phyloP scores from a whole-genome alignment of 2,797 vertebrate species.

The Pogoniulus pusillus region DNA sequence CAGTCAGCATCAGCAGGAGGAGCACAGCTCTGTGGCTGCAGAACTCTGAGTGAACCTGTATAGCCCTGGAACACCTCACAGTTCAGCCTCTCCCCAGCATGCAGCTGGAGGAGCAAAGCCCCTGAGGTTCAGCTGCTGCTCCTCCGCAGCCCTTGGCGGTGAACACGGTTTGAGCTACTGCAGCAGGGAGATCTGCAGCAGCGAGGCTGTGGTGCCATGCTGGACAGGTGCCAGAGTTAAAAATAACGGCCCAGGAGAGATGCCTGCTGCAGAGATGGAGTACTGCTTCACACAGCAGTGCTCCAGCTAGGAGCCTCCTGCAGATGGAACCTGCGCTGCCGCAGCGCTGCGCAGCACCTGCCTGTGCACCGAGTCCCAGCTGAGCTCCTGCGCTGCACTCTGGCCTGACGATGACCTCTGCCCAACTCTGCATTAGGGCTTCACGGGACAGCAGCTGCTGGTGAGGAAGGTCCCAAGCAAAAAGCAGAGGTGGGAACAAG shows the following conservation, averaged over 20 bases:
- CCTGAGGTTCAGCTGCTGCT: background rate
- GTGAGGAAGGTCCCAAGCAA: background rate
- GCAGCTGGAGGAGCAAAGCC: background rate
- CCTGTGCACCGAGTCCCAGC: background rate
- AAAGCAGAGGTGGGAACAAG: background rate
- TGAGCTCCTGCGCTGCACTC: background rate
- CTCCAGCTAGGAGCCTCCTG: fast-evolving
- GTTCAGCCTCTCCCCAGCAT: background rate
- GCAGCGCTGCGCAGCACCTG: background rate
- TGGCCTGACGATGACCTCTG: fast-evolving
- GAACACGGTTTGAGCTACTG: background rate
- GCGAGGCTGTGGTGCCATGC: background rate
- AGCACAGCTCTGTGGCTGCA: background rate
- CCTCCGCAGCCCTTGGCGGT: background rate
- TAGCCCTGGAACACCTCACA: fast-evolving
- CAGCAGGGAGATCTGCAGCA: background rate
- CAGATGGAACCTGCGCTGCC: background rate
- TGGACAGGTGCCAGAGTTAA: background rate
- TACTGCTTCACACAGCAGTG: background rate
- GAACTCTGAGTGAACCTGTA: background rate
- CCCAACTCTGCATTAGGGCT: background rate
- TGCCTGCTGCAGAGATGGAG: background rate
- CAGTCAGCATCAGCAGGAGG: background rate
- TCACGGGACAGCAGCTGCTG: background rate
- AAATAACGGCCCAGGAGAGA: background rate